Evolutionary conservation across 2,797 vertebrate genomes (phyloP).

Genomic region (Remorina albescens): DNA sequence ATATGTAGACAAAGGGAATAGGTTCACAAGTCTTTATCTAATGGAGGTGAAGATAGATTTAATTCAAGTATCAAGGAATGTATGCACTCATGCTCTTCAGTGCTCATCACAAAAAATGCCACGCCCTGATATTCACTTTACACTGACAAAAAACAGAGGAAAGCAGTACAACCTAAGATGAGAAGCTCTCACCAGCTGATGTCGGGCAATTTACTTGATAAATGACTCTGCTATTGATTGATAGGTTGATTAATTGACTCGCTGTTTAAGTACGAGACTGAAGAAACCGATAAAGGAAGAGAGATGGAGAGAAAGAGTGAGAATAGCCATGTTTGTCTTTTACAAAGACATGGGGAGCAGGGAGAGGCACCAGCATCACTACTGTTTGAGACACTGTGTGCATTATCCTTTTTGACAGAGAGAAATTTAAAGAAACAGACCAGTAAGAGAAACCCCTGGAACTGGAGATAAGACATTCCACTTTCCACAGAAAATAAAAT

Average conservation of each 20-base stretch:
- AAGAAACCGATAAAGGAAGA: background rate
- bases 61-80: background rate
- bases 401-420: background rate
- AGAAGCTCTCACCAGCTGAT: background rate
- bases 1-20: constrained; percentile 11
- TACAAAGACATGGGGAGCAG: background rate
- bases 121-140: background rate
- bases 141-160: background rate
- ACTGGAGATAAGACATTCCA: no score
- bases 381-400: background rate
- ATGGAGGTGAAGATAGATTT: background rate
- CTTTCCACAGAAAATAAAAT: no score
- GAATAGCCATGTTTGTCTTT: background rate
- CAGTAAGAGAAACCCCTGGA: no score
- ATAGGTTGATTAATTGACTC: background rate
- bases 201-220: background rate
- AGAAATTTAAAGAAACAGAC: background rate
- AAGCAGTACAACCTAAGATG: background rate
- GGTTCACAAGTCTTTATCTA: background rate
- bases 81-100: background rate
- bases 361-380: background rate
- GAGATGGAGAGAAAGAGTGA: background rate
- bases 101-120: background rate
- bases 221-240: background rate
- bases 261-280: background rate